Conservation (phyloP, 2,113 vertebrate genomes). For the Phaethon lepturus region DNA sequence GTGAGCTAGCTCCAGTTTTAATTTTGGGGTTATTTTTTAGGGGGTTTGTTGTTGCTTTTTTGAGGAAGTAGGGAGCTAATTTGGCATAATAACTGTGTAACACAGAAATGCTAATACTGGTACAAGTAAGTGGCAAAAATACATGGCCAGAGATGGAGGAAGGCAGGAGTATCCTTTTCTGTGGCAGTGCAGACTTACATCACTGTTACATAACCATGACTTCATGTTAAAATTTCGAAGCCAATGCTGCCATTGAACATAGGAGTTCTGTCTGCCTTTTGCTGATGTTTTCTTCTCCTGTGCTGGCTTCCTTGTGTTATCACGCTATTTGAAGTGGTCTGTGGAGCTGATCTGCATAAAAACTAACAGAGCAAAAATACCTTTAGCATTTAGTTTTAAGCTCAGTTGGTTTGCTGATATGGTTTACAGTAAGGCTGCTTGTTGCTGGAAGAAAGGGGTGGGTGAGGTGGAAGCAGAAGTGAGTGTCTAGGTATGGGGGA, state of each 20-base stretch:
- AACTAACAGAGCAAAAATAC: neutral
- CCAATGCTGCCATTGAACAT: neutral
- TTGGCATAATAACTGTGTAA: neutral
- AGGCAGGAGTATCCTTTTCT: neutral
- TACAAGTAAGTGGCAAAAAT: neutral
- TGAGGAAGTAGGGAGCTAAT: neutral
- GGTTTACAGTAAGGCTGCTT: neutral
- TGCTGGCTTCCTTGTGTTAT: neutral
- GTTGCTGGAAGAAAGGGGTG: neutral
- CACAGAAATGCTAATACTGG: neutral
- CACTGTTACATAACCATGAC: neutral
- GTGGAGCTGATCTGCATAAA: neutral
- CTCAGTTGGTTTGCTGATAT: neutral
- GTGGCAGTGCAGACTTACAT: neutral
- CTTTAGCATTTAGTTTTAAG: neutral
- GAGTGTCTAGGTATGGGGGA: neutral
- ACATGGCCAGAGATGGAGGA: neutral
- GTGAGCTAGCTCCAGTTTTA: neutral
- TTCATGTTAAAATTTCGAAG: neutral
- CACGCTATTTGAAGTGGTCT: neutral
- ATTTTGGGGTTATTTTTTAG: neutral
- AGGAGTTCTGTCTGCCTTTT: neutral
- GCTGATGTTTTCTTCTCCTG: neutral
- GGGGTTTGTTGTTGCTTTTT: neutral
- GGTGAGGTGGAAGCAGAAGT: neutral